Conservation (phyloP, 2,888 invertebrate species). For the Sarcophaga subvicina region DNA sequence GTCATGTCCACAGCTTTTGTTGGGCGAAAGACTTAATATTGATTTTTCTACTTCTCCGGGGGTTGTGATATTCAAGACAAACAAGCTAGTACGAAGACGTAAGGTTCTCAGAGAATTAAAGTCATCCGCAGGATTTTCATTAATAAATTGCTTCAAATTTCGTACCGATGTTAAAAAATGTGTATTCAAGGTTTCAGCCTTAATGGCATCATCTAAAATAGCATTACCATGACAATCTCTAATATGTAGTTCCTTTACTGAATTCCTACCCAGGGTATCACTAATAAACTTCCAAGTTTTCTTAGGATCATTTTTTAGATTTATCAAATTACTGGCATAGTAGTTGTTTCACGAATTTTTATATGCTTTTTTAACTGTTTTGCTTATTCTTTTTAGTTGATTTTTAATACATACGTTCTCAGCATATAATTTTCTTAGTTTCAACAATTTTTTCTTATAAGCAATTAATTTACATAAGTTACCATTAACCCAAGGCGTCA, state of each 20-base stretch:
- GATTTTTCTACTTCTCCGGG: too few species aligned
- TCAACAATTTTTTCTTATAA: slow-evolving; percentile 27
- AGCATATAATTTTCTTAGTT: not conserved
- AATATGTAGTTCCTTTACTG: not conserved
- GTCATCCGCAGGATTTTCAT: not conserved
- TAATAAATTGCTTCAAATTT: not conserved
- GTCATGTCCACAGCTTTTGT: too few species aligned
- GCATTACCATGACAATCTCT: not conserved
- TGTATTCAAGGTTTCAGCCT: not conserved
- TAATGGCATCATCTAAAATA: too few species aligned
- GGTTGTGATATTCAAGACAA: not conserved
- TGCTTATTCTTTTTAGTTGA: slow-evolving; percentile 20
- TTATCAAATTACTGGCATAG: slow-evolving; percentile 1
- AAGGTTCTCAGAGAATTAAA: not conserved
- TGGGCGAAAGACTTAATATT: not conserved
- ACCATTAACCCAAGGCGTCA: slow-evolving; percentile 7
- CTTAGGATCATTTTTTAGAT: slow-evolving; percentile 6
- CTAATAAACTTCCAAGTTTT: not conserved
- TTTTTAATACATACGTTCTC: not conserved
- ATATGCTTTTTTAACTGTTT: slow-evolving; percentile 3
- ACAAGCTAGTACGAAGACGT: not conserved
- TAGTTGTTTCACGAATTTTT: not conserved
- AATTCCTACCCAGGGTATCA: not conserved
- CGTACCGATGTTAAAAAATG: not conserved
- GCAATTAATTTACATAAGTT: slow-evolving; percentile 6